These are phyloP conservation scores for Dinoponera quadriceps DNA, from an alignment of 1,140 invertebrate species.

Conservation along the genomic window DNA sequence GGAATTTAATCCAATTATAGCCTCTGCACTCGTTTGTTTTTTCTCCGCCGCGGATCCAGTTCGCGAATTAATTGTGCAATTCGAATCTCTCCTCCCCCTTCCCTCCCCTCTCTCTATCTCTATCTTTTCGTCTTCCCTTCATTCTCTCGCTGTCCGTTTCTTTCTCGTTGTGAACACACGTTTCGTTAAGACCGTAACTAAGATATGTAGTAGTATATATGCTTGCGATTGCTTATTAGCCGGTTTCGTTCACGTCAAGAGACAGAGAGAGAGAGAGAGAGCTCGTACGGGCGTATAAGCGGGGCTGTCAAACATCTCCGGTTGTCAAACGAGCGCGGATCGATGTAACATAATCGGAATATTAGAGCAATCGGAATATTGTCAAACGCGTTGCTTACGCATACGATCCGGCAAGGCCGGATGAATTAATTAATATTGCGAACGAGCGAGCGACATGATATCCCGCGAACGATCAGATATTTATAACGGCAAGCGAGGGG, in stretches of 20 bases:
- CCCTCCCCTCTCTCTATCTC: not conserved
- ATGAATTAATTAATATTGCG: too few relatives aligned
- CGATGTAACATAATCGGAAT: too few relatives aligned
- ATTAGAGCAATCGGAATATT: too few relatives aligned
- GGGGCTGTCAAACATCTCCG: not conserved
- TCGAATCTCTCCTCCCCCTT: not conserved
- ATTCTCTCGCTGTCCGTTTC: not conserved
- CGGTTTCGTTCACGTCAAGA: not conserved
- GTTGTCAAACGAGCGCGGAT: too few relatives aligned
- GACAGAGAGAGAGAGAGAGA: too few relatives aligned
- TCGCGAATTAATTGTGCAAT: constrained; percentile 41
- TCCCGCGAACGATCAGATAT: not conserved
- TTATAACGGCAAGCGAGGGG: too few relatives aligned
- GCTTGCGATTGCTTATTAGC: constrained; percentile 29
- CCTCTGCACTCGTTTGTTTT: constrained; percentile 22
- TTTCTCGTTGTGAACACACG: constrained; percentile 1
- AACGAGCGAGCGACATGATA: too few relatives aligned
- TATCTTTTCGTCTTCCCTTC: not conserved
- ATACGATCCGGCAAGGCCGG: too few relatives aligned
- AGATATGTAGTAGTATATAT: constrained; percentile 12
- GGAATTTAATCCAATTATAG: constrained; percentile 54
- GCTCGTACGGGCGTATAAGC: too few relatives aligned
- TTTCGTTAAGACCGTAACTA: constrained; percentile 24
- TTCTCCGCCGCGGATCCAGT: not conserved
- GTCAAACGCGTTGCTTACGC: too few relatives aligned